Evolutionary conservation across 1,140 invertebrate genomes (phyloP), one percentile per base, ranked within the genome.

Genomic region (Stenopsyche tienmushanensis): DNA sequence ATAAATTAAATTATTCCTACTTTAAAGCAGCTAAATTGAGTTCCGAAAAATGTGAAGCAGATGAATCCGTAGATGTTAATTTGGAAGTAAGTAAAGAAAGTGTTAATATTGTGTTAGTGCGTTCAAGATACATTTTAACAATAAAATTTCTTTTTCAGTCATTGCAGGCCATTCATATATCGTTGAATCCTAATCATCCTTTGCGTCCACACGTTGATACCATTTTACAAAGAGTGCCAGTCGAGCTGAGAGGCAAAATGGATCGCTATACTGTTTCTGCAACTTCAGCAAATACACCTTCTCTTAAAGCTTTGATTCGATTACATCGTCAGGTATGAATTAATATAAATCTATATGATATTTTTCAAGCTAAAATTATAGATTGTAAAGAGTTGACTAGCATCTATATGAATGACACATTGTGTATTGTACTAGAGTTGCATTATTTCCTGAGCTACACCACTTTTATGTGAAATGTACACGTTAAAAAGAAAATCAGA

Each of bases 21-120:
- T 99, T 99, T 76, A 96, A 95, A 80, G 88, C 95, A 63, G 93
- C 97, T n/a, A 99, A 99, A 81, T 79, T 99, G 5, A 96, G 90
- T 75, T 88, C 90, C n/a, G 97, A 99, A 71, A 96, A 96, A 76
- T 94, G 90, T 73, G 96, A 98, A 79, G 94, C 96, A 9, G 96
- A 98, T 80, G 97, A 99, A 81, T 89, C 88, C 71, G 86, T 99
- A 0, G 95, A 98, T 77, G 96, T 98, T 82, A 88, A 94, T 66
- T 81, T 99, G 45, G 93, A 97, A 83, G 94, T 95, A 80, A 78
- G 72, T 72, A 17, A 20, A 15, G 17, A 20, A 9, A 13, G 5
- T 47, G 5, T 47, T 47, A 47, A 49, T 74, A 69, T 58, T 41
- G n/a, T n/a, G n/a, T 60, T 71, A 39, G 25, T 13, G 29, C 5